Evolutionary conservation across 1,140 invertebrate genomes (phyloP).

Genomic region (Drosophila kohkoa): DNA sequence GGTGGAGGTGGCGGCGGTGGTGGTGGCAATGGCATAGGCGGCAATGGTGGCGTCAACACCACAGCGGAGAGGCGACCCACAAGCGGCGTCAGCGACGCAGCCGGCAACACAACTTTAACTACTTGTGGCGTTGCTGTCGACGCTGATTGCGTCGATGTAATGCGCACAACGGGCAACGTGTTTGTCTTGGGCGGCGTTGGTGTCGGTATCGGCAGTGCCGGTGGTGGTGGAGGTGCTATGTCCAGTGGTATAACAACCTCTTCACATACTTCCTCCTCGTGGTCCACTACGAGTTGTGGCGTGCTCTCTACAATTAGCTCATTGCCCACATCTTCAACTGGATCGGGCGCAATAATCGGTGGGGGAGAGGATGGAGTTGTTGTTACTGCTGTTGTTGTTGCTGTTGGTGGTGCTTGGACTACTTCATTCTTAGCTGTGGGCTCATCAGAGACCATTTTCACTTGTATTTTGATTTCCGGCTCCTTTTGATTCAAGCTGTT

Average conservation of each 20-base stretch:
- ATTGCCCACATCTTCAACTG: constrained; percentile 61
- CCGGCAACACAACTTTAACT: constrained; percentile 64
- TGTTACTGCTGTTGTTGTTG: too few species aligned
- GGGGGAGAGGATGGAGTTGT: constrained; percentile 10
- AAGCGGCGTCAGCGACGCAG: constrained; percentile 48
- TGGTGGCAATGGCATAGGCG: constrained; percentile 68
- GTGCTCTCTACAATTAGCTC: constrained; percentile 69
- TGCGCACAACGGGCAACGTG: constrained; percentile 24
- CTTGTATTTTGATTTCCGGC: constrained; percentile 82
- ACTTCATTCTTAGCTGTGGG: constrained; percentile 57
- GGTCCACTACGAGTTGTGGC: constrained; percentile 74
- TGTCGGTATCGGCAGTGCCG: constrained; percentile 6
- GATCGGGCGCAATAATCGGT: constrained; percentile 26
- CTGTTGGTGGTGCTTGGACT: background rate
- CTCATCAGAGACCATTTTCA: constrained; percentile 79
- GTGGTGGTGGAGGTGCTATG: constrained; percentile 13
- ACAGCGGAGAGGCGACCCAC: constrained; percentile 52
- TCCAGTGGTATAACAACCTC: constrained; percentile 65
- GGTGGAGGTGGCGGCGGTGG: constrained; percentile 56
- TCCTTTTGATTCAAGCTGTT: constrained; percentile 80
- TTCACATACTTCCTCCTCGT: constrained; percentile 76
- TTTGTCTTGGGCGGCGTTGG: constrained; percentile 5
- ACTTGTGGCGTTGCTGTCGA: constrained; percentile 38
- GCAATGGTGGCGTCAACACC: constrained; percentile 65
- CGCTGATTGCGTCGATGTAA: constrained; percentile 20